Evolutionary conservation across 2,797 vertebrate species (phyloP).

Genomic region (Picus viridis): DNA sequence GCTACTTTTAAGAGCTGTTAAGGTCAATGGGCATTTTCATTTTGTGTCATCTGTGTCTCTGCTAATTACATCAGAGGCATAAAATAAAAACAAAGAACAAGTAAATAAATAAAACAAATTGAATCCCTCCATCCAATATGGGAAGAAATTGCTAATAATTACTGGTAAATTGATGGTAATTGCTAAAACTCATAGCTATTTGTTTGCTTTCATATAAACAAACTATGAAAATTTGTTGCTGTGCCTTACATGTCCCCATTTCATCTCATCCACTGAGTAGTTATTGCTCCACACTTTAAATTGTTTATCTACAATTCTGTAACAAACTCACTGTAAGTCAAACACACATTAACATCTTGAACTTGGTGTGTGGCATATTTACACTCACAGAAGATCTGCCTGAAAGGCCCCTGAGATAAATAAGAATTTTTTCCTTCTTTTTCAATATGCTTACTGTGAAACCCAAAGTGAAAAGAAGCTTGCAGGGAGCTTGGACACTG

Average conservation of each 20-base stretch:
- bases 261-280: conserved; percentile 2
- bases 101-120: neutral
- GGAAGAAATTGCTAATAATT: conserved; percentile 35
- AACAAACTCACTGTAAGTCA: neutral
- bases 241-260: conserved; percentile 47
- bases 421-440: neutral
- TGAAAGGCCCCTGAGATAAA: conserved; percentile 13
- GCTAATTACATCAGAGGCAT: neutral
- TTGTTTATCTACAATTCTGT: conserved; percentile 36
- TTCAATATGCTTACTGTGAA: conserved; percentile 49
- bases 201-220: conserved; percentile 46
- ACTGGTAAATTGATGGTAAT: conserved; percentile 17
- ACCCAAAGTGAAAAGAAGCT: conserved; percentile 20
- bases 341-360: conserved; percentile 24
- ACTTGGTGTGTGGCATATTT: conserved; percentile 34
- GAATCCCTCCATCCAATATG: neutral
- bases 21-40: neutral
- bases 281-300: conserved; percentile 25
- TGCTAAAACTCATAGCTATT: conserved; percentile 26
- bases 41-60: neutral
- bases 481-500: neutral
- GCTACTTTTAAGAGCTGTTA: neutral
- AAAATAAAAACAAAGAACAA: conserved; percentile 6
- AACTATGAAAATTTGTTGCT: conserved; percentile 58
- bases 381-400: conserved; percentile 50